Evolutionary conservation across 2,797 vertebrate genomes (phyloP).

Genomic region (Stomatorhinus walkeri): DNA sequence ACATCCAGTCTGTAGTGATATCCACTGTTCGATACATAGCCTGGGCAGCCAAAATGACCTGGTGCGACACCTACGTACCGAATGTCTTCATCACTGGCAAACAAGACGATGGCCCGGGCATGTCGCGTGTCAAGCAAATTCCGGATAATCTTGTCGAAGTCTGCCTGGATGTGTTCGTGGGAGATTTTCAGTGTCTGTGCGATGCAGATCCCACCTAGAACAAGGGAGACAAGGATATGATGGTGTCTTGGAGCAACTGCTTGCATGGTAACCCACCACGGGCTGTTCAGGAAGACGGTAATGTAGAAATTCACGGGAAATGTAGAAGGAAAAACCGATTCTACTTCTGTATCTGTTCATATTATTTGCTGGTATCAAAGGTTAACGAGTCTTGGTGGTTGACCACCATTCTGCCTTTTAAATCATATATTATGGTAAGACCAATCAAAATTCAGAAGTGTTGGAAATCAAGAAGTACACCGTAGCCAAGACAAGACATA

Average conservation of each 20-base stretch:
- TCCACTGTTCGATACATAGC: not conserved
- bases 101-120: conserved; percentile 81
- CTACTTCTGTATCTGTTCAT: not conserved
- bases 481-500: not conserved
- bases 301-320: not conserved
- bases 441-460: not conserved
- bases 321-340: not conserved
- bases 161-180: conserved; percentile 73
- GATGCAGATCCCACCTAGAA: conserved; percentile 83
- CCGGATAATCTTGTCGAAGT: conserved; percentile 83
- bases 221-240: conserved; percentile 18
- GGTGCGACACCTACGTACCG: conserved; percentile 57
- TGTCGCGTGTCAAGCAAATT: conserved; percentile 80
- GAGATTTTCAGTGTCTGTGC: conserved; percentile 90
- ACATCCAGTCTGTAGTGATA: not conserved
- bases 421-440: not conserved
- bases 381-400: not conserved
- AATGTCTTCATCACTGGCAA: conserved; percentile 90
- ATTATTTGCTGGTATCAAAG: not conserved
- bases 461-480: not conserved
- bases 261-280: not conserved
- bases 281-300: not conserved
- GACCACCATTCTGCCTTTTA: not conserved
- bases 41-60: not conserved
- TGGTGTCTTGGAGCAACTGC: not conserved